These are phyloP conservation scores for Neuroterus valhalla DNA, from an alignment of 1,140 invertebrate genomes.

Conservation along the genomic window DNA sequence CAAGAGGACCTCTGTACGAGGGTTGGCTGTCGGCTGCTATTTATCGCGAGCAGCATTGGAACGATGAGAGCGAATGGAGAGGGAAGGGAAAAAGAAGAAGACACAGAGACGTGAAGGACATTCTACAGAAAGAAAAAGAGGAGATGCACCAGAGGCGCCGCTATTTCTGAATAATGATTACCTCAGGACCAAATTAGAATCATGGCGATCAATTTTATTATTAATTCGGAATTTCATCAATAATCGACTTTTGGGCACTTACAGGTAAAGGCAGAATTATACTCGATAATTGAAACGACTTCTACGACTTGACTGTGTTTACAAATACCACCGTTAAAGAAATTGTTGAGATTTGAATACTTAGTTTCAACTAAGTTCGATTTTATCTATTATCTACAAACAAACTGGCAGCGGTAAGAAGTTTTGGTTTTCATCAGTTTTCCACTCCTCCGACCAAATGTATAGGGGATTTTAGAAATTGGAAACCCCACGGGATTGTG, in stretches of 20 bases:
- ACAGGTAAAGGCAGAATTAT: too few species aligned
- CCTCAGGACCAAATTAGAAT: neutral
- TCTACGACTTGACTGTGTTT: too few species aligned
- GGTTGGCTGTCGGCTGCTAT: slow-evolving; percentile 10
- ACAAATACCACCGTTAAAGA: too few species aligned
- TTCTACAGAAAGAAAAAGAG: neutral
- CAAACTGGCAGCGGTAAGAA: too few species aligned
- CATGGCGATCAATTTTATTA: neutral
- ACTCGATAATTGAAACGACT: too few species aligned
- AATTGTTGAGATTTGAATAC: too few species aligned
- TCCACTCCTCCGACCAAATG: too few species aligned
- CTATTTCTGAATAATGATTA: slow-evolving; percentile 1
- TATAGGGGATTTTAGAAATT: too few species aligned
- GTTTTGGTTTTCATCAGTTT: too few species aligned
- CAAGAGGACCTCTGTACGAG: slow-evolving; percentile 20
- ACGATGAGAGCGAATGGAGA: neutral
- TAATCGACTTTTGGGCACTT: neutral
- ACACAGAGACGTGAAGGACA: neutral
- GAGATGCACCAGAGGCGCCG: slow-evolving; percentile 19
- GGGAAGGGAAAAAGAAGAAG: neutral
- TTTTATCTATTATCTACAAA: too few species aligned
- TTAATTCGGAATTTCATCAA: neutral
- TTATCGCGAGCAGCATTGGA: slow-evolving; percentile 12
- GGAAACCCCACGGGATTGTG: too few species aligned
- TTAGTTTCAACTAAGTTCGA: too few species aligned